Evolutionary conservation across 2,888 invertebrate genomes (phyloP), one percentile per base, ranked within the genome.

Genomic region (Sarcophaga caerulescens): DNA sequence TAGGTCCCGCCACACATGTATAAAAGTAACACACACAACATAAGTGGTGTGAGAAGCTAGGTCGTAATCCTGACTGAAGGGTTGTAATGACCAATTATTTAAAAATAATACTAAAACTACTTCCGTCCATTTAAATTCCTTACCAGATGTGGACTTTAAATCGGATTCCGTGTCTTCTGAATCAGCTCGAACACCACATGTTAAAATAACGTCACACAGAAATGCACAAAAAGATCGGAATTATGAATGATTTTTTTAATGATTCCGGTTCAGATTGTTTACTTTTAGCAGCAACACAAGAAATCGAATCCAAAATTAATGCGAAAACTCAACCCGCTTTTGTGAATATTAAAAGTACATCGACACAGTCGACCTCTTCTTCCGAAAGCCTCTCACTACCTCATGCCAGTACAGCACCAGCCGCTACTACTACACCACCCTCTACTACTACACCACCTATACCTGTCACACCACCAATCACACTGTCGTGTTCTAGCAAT

Each of bases 221-320:
- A 69, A 73, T 44, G 14, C 21, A 1, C 6, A 23, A 71, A 19
- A 77, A 77, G 8, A 35, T 21, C 6, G 87, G 88, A 35, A 70
- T 84, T 2, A 52, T 88, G 3, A 76, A 78, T 4, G 91, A 91
- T 66, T 92, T 92, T 68, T 89, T 91, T 0, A 91, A 92, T 74
- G 93, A 92, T 81, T 92, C 93, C 0, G 92, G 91, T 76, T 89
- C 90, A 0, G 92, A 92, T 87, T 89, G 89, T 21, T 88, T 92
- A 45, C 80, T 92, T 19, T 76, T 93, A 10, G 90, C 90, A 81
- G 92, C 92, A 4, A 90, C 92, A 17, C 92, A 92, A 82, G 89
- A 91, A 63, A 69, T 92, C 14, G 92, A 92, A 81, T 89, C 89
- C 4, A 87, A 89, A 45, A 88, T 89, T 6, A 69, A 60, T 59